phyloP scores from a whole-genome alignment of 2,113 vertebrate species.

The Lamprologus ornatipinnis region DNA sequence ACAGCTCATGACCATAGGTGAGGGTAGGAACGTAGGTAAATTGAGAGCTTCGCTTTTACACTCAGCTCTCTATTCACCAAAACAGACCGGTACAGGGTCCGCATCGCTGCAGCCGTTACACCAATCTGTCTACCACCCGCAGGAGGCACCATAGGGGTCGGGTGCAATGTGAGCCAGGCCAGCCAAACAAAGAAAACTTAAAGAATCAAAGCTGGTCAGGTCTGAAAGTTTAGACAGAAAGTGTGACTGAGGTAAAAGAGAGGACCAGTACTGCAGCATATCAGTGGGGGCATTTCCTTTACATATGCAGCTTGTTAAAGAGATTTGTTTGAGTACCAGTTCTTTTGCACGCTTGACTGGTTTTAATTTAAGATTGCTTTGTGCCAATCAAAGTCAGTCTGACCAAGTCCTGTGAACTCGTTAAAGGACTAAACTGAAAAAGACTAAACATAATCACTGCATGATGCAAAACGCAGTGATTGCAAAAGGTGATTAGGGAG shows the following conservation, averaged over 20 bases:
- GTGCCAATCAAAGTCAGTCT: not conserved
- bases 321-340: not conserved
- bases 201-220: not conserved
- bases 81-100: rapidly evolving
- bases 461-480: not conserved
- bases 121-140: not conserved
- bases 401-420: not conserved
- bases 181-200: not conserved
- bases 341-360: not conserved
- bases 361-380: not conserved
- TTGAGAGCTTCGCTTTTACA: not conserved
- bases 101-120: not conserved
- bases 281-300: not conserved
- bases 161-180: not conserved
- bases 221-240: not conserved
- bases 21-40: not conserved
- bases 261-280: not conserved
- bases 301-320: not conserved
- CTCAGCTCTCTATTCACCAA: not conserved
- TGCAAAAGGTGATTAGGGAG: not conserved
- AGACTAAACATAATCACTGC: not conserved
- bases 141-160: not conserved
- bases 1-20: not conserved
- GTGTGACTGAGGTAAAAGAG: not conserved
- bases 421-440: not conserved